Evolutionary conservation across 2,113 vertebrate genomes (phyloP), one percentile per base, ranked within the genome.

Genomic region (Meleagris gallopavo): DNA sequence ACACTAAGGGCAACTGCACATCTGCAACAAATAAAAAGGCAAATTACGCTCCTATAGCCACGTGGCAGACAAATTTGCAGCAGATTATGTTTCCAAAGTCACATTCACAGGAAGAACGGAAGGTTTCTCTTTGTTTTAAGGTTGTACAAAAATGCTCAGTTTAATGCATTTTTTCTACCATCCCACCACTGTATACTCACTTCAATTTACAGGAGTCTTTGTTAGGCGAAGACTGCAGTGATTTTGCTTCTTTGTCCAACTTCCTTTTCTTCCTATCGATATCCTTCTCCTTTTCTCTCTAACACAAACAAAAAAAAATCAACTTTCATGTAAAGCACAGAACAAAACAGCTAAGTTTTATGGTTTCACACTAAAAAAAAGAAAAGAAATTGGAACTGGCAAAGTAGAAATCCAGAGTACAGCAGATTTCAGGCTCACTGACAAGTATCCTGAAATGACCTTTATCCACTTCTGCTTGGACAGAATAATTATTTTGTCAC

Each of bases 231-330:
- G 83, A 64, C 16, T 85, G 87, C 36, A 72, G 32, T 5, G 60
- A 50, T 85, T 98, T 98, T 55, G 69, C 40, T 62, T 96, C 97
- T 85, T 98, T 98, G 73, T 97, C 97, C 77, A 95, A 91, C 92
- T 97, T 98, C 6, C 38, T 95, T 94, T 98, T 98, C 96, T 99
- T 99, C 85, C 83, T 97, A 50, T 97, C 96, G 67, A 77, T 82
- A 64, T 82, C 84, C 90, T 96, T 97, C 75, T 92, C 95, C 21
- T 76, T 88, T 91, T 85, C 89, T 91, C 97, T 98, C 71, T 97
- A 86, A 78, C 11, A 89, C 81, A 54, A 36, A 43, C 19, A 45
- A 34, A 62, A 17, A 17, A 40, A 17, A 58, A 17, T 34, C 29
- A 61, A 94, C 76, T n/a, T 60, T 76, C 36, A 18, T 17, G 25